Evolutionary conservation across 1,140 invertebrate species (phyloP).

Genomic region (Dendrolimus punctatus): DNA sequence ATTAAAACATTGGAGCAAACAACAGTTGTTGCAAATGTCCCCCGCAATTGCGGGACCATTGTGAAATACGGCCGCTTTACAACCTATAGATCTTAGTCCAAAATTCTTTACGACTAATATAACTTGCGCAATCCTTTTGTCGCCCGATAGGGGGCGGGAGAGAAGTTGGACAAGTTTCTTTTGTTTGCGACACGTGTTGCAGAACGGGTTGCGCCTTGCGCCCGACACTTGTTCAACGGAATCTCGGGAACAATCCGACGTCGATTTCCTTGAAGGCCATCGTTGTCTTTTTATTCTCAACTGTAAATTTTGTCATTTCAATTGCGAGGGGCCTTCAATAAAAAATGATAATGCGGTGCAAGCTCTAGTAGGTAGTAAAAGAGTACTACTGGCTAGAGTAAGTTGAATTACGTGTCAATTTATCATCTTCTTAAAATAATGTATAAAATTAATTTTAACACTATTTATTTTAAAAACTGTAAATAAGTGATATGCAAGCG

Average conservation of each 20-base stretch:
- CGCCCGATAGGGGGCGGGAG: slow-evolving; percentile 28
- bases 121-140: slow-evolving; percentile 69
- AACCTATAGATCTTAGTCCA: slow-evolving; percentile 63
- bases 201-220: slow-evolving; percentile 65
- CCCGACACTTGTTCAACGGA: slow-evolving; percentile 55
- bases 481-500: too few relatives aligned
- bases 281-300: slow-evolving; percentile 31
- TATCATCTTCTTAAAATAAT: too few relatives aligned
- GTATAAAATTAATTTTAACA: too few relatives aligned
- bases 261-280: slow-evolving; percentile 37
- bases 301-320: slow-evolving; percentile 17
- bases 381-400: too few relatives aligned
- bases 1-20: slow-evolving; percentile 68
- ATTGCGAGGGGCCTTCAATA: too few relatives aligned
- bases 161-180: slow-evolving; percentile 57
- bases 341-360: too few relatives aligned
- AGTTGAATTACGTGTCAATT: too few relatives aligned
- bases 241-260: slow-evolving; percentile 36
- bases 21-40: slow-evolving; percentile 69
- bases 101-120: slow-evolving; percentile 69
- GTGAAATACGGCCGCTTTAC: slow-evolving; percentile 62
- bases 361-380: too few relatives aligned
- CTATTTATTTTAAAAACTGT: too few relatives aligned
- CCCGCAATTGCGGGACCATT: slow-evolving; percentile 61
- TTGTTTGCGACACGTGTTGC: slow-evolving; percentile 69